Evolutionary conservation across 2,797 vertebrate genomes (phyloP), one percentile per base, ranked within the genome.

Genomic region (Neosilurus hyrtlii): DNA sequence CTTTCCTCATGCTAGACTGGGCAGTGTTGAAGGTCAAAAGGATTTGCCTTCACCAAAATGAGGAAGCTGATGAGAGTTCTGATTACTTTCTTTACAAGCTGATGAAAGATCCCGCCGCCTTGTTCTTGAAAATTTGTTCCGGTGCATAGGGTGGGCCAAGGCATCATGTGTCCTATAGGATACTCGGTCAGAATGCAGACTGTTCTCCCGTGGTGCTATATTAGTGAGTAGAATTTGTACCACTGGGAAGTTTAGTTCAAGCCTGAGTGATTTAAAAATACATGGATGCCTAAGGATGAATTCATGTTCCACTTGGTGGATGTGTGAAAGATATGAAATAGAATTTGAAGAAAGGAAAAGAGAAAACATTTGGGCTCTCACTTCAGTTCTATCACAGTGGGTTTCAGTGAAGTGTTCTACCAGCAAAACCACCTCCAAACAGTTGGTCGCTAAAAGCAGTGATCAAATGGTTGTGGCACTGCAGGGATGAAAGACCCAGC

Each of bases 401-500:
- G 74, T 79, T 85, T 84, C 63, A 62, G 83, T 74, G 74, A 79
- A 77, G 76, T 72, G 66, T 67, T 63, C 70, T 35, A 86, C 72
- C 82, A 79, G 77, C 72, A 82, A 62, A 82, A 74, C 61, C 65
- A 75, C 14, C 82, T 76, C 76, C 84, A 70, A 77, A 68, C 66
- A 81, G 83, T 68, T 68, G 52, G 74, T 78, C 80, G 54, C 80
- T 81, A 85, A 86, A 84, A 83, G 80, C 82, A 81, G 20, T 77
- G 84, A 88, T 87, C 80, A 81, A 85, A 87, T 87, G 84, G 85
- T 84, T 81, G 80, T 84, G 80, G 86, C 79, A 85, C 82, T 88
- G 84, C 79, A 68, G 82, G 85, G 80, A 84, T 86, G 82, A 88
- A 88, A 83, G 82, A 66, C 82, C 65, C 82, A 84, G 84, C 87